phyloP scores from a whole-genome alignment of 2,113 vertebrate species.

The Girardinichthys multiradiatus region DNA sequence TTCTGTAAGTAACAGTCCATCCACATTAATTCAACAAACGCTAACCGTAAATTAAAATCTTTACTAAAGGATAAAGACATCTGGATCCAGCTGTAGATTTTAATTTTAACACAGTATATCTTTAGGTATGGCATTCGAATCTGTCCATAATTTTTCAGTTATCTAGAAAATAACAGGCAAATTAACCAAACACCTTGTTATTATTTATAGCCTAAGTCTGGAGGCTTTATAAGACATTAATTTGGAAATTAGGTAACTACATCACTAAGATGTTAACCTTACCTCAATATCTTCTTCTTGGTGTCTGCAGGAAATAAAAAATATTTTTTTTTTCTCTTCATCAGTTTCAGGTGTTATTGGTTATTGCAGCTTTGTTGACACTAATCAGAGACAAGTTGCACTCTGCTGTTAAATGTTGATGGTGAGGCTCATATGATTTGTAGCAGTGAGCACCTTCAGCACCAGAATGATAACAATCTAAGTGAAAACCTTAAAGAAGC shows the following conservation, averaged over 20 bases:
- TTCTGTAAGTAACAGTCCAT: no score
- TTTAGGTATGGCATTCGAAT: neutral
- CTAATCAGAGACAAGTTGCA: constrained; percentile 35
- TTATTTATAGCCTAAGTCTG: constrained; percentile 13
- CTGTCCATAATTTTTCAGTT: neutral
- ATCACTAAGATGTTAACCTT: constrained; percentile 22
- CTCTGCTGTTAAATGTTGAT: constrained; percentile 56
- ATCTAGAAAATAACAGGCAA: neutral
- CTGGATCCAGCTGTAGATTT: neutral
- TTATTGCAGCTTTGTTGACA: constrained; percentile 39
- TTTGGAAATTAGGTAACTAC: constrained; percentile 19
- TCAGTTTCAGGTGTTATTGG: constrained; percentile 10
- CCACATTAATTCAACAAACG: no score
- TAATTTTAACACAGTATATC: neutral
- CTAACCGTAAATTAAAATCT: no score
- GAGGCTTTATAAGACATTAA: constrained; percentile 8
- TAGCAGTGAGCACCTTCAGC: constrained; percentile 28
- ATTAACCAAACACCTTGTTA: neutral
- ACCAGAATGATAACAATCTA: constrained; percentile 53
- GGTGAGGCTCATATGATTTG: constrained; percentile 58
- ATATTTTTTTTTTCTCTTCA: neutral
- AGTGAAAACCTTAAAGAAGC: constrained; percentile 35
- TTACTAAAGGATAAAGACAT: no score
- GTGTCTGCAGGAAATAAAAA: constrained; percentile 48
- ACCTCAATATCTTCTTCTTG: constrained; percentile 34